Evolutionary conservation across 2,888 invertebrate genomes (phyloP), one percentile per base, ranked within the genome.

Genomic region (Eristalis tenax): DNA sequence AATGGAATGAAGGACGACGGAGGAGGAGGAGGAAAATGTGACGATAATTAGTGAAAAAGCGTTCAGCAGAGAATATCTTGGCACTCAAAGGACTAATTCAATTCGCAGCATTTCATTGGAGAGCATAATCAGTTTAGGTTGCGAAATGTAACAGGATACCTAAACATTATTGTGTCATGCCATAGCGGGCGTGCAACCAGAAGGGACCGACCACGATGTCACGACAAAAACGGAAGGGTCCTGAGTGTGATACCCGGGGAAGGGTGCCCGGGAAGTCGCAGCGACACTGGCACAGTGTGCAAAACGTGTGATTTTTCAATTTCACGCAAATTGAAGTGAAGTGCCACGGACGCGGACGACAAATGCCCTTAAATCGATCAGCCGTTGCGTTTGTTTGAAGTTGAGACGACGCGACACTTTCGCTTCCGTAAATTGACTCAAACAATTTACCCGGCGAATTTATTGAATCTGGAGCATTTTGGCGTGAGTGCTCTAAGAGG

Each of bases 91-190:
- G 74, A 65, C 64, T 83, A 83, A 83, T 78, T 83, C 69, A 68
- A 83, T 83, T 78, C 69, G 28, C 74, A 38, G 71, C 78, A 74
- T 83, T 83, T 69, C 83, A 78, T 68, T 83, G 63, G 57, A 74
- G 74, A 57, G 1, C 78, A 69, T 83, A 83, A 83, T 83, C 78
- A 83, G 70, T 78, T 83, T 83, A 83, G 83, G 64, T 78, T 74
- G 40, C 32, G n/a, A 77, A 69, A 43, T 83, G 83, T 78, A 83
- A 83, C 74, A 69, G 56, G 83, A 83, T 83, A 83, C 78, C 78
- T 83, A 69, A 43, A 57, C 43, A 83, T 83, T 83, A 83, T 64
- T 83, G 83, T 32, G 5, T 4, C 8, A 6, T 40, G 63, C 61
- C 71, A 66, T 38, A 28, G 35, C 32, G 18, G 59, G 18, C 15